Base-by-base conservation (phyloP, 2,113 vertebrate genomes). In the Abramis brama region DNA sequence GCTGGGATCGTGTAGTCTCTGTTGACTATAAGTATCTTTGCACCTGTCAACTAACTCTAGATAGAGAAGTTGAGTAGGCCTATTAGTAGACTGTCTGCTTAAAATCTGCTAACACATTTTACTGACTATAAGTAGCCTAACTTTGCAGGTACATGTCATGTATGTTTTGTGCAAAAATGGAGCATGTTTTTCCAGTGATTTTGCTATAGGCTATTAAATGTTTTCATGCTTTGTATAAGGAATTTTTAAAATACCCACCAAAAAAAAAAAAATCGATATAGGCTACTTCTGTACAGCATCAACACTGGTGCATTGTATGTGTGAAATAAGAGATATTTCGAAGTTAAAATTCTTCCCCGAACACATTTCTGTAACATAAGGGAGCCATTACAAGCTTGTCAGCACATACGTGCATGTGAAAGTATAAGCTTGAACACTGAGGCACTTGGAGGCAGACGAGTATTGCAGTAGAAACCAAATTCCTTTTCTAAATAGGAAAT, bases 321-420 rank as follows among this genome's bases (percentile, higher is more conserved):
- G 60, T 52, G 64, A 62, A 19, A 81, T 60, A 55, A n/a, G 59
- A 43, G 10, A 15, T 47, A 39, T 81, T 68, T 68, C 12, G 5
- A 33, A 21, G 36, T 50, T 36, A 39, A 59, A 15, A 55, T 23
- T 79, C 55, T 79, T 79, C 33, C 6, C 55, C 1, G 9, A 68
- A 66, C 15, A 6, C 36, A 82, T 66, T 47, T 82, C 39, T 82
- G 60, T 30, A 47, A 50, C 79, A 82, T 68, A 50, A 68, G 79
- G 79, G n/a, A 82, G 15, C 60, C 62, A 82, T 82, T 82, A 82
- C 47, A 68, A 5, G n/a, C 79, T 66, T 50, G 79, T 82, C 79
- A 68, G 60, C 60, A 82, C 11, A 39, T 66, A 52, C 27, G 60
- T 66, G 60, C 39, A 47, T 62, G 59, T 60, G 33, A 80, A 80